Conservation (phyloP, 1,140 invertebrate species). For the Bombus turneri region DNA sequence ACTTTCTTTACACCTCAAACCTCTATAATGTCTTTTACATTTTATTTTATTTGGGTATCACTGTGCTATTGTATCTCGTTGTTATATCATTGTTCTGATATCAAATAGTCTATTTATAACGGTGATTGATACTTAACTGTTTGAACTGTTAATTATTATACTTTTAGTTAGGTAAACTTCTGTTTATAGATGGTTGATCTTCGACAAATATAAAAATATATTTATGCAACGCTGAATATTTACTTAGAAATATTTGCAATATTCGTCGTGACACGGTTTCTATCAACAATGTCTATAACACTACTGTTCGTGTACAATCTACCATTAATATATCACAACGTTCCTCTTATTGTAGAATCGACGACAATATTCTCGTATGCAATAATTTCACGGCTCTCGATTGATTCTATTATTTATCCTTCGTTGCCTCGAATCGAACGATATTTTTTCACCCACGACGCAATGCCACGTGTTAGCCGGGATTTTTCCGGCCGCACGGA, state of each 20-base stretch:
- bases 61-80: too few species aligned
- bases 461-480: not conserved
- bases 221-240: not conserved
- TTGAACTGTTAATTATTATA: not conserved
- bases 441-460: not conserved
- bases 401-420: not conserved
- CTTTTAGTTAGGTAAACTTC: not conserved
- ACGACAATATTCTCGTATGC: not conserved
- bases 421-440: not conserved
- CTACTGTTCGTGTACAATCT: not conserved
- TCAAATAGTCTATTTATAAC: too few species aligned
- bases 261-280: not conserved
- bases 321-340: not conserved
- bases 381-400: not conserved
- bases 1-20: too few species aligned
- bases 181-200: not conserved
- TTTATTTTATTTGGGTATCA: too few species aligned
- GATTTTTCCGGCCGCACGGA: not conserved
- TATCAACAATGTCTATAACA: too few species aligned
- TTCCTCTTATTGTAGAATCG: not conserved
- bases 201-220: too few species aligned
- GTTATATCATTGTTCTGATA: too few species aligned
- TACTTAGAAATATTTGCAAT: not conserved
- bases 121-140: not conserved
- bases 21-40: too few species aligned